Evolutionary conservation across 2,113 vertebrate species (phyloP), one percentile per base, ranked within the genome.

Genomic region (Hassar affinis): DNA sequence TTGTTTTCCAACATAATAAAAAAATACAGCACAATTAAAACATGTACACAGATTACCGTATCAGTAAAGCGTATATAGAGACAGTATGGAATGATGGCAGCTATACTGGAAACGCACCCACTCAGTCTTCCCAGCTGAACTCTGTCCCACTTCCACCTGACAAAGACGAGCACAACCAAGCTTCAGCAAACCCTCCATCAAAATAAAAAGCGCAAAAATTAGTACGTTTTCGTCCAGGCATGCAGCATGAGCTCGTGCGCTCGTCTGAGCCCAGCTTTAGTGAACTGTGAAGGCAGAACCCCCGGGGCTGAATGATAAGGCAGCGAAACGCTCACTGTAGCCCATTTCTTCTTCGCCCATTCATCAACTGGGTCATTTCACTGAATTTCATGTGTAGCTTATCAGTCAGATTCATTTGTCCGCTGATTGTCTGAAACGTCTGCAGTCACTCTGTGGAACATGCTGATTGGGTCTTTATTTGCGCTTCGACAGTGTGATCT

Each of bases 81-180:
- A 87, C 79, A 82, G 35, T 82, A 81, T 82, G 85, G 78, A 88
- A 86, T 81, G 82, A 91, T 92, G 91, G 90, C 89, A 87, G 85
- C 87, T 81, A 85, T 78, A 15, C 47, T 54, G 52, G 30, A 71
- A 80, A 54, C 64, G 38, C 3, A 12, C 33, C 56, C 62, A 81
- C 61, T 20, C 33, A 52, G 14, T 27, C 38, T 62, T 25, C 12
- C 71, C 59, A 74, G 22, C 59, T 64, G 20, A 76, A 52, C 51
- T 74, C 71, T 51, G 49, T 52, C 49, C 62, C 75, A 25, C 83
- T 45, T 77, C 54, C 61, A 76, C 84, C 85, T 71, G 81, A 54
- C 61, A 62, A 61, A 64, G 81, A 71, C 17, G n/a, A 57, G 64
- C 72, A 83, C 45, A 84, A 49, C 61, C 38, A 80, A 52, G 27